phyloP scores from a whole-genome alignment of 2,113 vertebrate genomes.

The Gyps fulvus region DNA sequence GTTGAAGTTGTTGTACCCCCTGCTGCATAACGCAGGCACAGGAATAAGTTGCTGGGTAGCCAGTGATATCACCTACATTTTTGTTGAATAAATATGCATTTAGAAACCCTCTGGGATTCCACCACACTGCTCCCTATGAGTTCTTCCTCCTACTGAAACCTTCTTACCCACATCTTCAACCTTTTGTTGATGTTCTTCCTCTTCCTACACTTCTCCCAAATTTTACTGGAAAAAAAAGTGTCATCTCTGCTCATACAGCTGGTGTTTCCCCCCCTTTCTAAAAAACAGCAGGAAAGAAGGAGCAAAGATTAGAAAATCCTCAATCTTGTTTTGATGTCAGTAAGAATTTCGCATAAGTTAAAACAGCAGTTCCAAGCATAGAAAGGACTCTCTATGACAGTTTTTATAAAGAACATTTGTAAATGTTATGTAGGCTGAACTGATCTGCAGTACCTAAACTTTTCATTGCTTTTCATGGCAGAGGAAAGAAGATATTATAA shows the following conservation, averaged over 20 bases:
- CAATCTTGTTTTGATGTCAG: background rate
- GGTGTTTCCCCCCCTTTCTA: background rate
- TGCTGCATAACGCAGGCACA: background rate
- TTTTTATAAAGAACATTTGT: background rate
- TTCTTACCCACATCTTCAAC: background rate
- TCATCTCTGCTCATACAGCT: background rate
- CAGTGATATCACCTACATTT: background rate
- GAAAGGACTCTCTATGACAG: background rate
- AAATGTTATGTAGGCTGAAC: background rate
- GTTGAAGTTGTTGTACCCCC: background rate
- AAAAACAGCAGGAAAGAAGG: background rate
- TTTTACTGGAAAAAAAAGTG: background rate
- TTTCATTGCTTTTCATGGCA: background rate
- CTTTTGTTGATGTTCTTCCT: background rate
- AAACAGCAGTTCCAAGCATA: background rate
- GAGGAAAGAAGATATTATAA: conserved; percentile 55
- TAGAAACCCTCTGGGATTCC: background rate
- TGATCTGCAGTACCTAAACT: conserved; percentile 28
- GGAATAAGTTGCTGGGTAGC: background rate
- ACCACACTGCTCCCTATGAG: background rate
- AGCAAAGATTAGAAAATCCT: background rate
- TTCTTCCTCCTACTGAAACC: background rate
- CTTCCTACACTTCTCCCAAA: background rate
- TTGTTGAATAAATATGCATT: background rate
- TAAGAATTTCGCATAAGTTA: background rate